A percentile compares a stretch with the other conserved stretches of the same genome.
These are phyloP conservation scores for Sorex maritimensis DNA, from an alignment of 2,797 vertebrate genomes.

Conservation along the genomic window DNA sequence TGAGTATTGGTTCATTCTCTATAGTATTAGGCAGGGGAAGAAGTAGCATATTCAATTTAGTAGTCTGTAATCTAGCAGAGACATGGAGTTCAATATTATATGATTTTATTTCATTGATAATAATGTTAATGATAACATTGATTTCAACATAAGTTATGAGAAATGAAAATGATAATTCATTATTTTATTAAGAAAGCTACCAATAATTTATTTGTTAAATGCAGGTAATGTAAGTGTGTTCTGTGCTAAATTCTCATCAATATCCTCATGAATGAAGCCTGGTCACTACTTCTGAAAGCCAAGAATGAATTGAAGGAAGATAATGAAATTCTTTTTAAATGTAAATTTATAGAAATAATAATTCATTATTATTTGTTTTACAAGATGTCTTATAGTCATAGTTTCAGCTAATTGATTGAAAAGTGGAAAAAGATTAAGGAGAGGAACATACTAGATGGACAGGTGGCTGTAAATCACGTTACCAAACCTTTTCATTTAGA, in stretches of 20 bases:
- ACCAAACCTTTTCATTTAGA: not conserved
- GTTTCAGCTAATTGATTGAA: not conserved
- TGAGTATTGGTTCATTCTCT: constrained; percentile 27
- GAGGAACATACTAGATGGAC: not conserved
- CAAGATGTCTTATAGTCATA: not conserved
- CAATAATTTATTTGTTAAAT: not conserved
- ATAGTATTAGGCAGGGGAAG: not conserved
- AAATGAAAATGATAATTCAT: not conserved
- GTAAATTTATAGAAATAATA: not conserved
- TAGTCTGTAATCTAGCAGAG: not conserved
- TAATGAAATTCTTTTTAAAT: not conserved
- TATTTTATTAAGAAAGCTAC: constrained; percentile 5
- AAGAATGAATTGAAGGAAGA: constrained; percentile 6
- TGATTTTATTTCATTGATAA: no score
- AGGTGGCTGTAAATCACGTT: not conserved
- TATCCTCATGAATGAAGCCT: not conserved
- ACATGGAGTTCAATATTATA: not conserved
- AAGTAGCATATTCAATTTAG: not conserved
- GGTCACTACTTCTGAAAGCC: not conserved
- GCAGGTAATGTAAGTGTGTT: no score
- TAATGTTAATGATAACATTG: no score
- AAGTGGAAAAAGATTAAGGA: not conserved
- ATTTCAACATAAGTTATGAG: not conserved
- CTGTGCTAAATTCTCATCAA: not conserved
- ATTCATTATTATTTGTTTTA: not conserved